These are phyloP conservation scores for Labeo calbasu DNA, from an alignment of 2,797 vertebrate genomes.

Conservation along the genomic window DNA sequence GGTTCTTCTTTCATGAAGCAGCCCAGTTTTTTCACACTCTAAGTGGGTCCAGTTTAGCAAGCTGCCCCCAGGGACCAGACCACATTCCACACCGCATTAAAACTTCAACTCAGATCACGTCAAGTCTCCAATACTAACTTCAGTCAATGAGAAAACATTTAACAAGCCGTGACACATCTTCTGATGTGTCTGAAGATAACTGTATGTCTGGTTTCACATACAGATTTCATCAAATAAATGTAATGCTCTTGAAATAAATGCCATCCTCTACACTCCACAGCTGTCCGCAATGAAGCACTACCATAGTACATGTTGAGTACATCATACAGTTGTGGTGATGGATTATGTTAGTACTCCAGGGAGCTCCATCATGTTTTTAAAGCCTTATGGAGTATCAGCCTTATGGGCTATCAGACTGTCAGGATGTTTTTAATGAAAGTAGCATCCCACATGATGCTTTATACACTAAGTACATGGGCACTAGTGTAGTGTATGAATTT, in stretches of 20 bases:
- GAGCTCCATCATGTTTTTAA: not conserved
- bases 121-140: conserved; percentile 3
- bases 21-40: not conserved
- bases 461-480: not conserved
- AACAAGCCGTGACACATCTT: not conserved
- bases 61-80: not conserved
- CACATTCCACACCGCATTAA: not conserved
- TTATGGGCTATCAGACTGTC: not conserved
- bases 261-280: not conserved
- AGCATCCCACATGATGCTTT: not conserved
- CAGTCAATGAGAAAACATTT: not conserved
- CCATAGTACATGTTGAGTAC: not conserved
- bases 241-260: not conserved
- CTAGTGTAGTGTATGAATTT: not conserved
- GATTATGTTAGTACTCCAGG: not conserved
- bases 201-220: not conserved
- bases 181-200: not conserved
- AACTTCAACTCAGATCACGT: conserved; percentile 3
- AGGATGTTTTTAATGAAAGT: not conserved
- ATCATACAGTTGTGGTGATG: not conserved
- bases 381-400: not conserved
- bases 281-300: not conserved
- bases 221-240: not conserved
- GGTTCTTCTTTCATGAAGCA: conserved; percentile 4
- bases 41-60: not conserved